Evolutionary conservation across 2,113 vertebrate species (phyloP).

Genomic region (Oophaga pumilio): DNA sequence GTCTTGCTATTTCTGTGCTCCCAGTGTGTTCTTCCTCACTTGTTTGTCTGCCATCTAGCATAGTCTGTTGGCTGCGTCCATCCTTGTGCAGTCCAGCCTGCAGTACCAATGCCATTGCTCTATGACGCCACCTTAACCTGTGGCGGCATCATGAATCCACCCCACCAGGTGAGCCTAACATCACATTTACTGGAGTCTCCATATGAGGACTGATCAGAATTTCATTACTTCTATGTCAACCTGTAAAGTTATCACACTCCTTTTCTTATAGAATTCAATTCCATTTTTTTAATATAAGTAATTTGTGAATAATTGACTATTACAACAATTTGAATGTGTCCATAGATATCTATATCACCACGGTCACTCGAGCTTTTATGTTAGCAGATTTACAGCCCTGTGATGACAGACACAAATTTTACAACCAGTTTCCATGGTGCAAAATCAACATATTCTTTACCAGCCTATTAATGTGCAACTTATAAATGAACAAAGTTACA

Average conservation of each 20-base stretch:
- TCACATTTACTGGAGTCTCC: neutral
- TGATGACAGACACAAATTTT: slow-evolving; percentile 22
- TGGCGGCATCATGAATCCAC: too few relatives aligned
- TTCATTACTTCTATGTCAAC: neutral
- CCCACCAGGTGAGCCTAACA: too few relatives aligned
- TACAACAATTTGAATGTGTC: neutral
- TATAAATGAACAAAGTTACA: slow-evolving; percentile 25
- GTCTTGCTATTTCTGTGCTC: too few relatives aligned
- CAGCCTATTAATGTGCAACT: slow-evolving; percentile 30
- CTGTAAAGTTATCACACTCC: neutral
- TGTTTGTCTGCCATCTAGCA: too few relatives aligned
- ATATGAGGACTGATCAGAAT: neutral
- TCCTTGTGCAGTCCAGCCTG: too few relatives aligned
- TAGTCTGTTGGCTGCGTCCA: too few relatives aligned
- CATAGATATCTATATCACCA: slow-evolving; percentile 6
- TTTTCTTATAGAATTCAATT: neutral
- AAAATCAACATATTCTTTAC: slow-evolving; percentile 42
- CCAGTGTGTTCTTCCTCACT: too few relatives aligned
- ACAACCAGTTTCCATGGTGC: slow-evolving; percentile 11
- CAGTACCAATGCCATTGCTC: too few relatives aligned
- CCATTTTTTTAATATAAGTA: neutral
- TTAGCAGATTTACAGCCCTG: slow-evolving; percentile 29
- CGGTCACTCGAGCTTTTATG: neutral
- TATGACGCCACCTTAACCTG: too few relatives aligned
- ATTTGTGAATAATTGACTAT: slow-evolving; percentile 10